Evolutionary conservation across 2,797 vertebrate genomes (phyloP).

Genomic region (Lagodon rhomboides): DNA sequence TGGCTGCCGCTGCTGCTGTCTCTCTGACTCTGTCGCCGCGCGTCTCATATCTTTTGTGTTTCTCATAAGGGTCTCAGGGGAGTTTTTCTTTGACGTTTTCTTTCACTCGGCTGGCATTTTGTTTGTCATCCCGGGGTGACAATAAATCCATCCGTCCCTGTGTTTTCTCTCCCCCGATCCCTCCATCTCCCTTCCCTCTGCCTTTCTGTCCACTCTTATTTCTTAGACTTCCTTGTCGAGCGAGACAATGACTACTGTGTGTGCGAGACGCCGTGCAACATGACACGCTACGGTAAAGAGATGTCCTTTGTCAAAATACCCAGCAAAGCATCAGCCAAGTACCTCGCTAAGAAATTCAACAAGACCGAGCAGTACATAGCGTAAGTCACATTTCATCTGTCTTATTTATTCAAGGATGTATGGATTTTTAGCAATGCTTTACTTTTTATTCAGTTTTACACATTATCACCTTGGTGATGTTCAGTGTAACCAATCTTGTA

Average conservation of each 20-base stretch:
- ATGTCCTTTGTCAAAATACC: constrained; percentile 98
- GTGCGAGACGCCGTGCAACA: constrained; percentile 95
- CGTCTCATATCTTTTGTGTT: constrained; percentile 37
- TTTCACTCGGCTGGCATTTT: constrained; percentile 44
- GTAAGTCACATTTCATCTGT: constrained; percentile 78
- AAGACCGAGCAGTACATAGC: constrained; percentile 97
- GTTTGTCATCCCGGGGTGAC: constrained; percentile 45
- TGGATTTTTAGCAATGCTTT: neutral
- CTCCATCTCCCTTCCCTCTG: neutral
- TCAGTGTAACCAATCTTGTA: neutral
- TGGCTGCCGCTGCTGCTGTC: constrained; percentile 32
- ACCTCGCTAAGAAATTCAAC: constrained; percentile 98
- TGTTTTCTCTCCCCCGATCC: constrained; percentile 30
- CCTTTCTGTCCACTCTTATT: neutral
- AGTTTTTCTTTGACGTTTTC: constrained; percentile 31
- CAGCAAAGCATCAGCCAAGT: constrained; percentile 97
- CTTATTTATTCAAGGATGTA: neutral
- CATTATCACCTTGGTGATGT: constrained; percentile 12
- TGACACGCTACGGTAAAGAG: constrained; percentile 95
- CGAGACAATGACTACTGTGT: constrained; percentile 95
- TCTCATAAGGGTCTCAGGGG: constrained; percentile 44
- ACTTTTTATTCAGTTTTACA: neutral
- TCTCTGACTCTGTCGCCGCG: constrained; percentile 20
- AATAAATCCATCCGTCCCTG: constrained; percentile 28
- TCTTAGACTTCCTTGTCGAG: constrained; percentile 95